Evolutionary conservation across 2,797 vertebrate species (phyloP).

Genomic region (Taenioides sp.): DNA sequence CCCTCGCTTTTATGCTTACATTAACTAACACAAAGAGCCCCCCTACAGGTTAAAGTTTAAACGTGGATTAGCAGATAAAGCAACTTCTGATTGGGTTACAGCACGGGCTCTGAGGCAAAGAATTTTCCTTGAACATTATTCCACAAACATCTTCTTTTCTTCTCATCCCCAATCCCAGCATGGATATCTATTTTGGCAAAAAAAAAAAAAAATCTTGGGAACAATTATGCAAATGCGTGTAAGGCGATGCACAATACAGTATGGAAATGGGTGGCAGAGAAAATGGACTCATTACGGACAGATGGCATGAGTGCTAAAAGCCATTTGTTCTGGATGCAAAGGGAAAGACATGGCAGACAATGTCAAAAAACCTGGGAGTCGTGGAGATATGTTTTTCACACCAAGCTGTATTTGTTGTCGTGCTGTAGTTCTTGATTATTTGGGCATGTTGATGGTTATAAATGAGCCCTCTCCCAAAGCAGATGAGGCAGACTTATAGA

Average conservation of each 20-base stretch:
- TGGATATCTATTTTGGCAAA: slow-evolving; percentile 94
- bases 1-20: slow-evolving; percentile 92
- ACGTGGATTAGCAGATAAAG: slow-evolving; percentile 99
- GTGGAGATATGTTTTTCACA: slow-evolving; percentile 73
- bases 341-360: slow-evolving; percentile 73
- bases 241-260: slow-evolving; percentile 91
- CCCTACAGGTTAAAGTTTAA: slow-evolving; percentile 99
- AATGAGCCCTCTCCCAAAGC: slow-evolving; percentile 46
- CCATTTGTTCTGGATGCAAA: slow-evolving; percentile 77
- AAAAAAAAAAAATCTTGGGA: slow-evolving; percentile 83
- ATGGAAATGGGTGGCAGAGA: slow-evolving; percentile 87
- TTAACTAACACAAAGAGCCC: slow-evolving; percentile 98
- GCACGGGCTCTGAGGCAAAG: slow-evolving; percentile 81
- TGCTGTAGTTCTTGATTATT: slow-evolving; percentile 75
- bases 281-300: slow-evolving; percentile 95
- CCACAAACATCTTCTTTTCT: slow-evolving; percentile 83
- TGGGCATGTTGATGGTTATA: slow-evolving; percentile 62
- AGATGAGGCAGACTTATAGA: slow-evolving; percentile 35
- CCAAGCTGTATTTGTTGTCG: slow-evolving; percentile 69
- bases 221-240: slow-evolving; percentile 96
- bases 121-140: slow-evolving; percentile 90
- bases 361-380: slow-evolving; percentile 75
- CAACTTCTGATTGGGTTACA: slow-evolving; percentile 93
- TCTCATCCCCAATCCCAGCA: slow-evolving; percentile 77
- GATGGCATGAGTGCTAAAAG: slow-evolving; percentile 89